A percentile compares a stretch with the other conserved stretches of the same genome.
Evolutionary conservation across 2,888 invertebrate genomes (phyloP).

Genomic region (Agrilus cyanescens): DNA sequence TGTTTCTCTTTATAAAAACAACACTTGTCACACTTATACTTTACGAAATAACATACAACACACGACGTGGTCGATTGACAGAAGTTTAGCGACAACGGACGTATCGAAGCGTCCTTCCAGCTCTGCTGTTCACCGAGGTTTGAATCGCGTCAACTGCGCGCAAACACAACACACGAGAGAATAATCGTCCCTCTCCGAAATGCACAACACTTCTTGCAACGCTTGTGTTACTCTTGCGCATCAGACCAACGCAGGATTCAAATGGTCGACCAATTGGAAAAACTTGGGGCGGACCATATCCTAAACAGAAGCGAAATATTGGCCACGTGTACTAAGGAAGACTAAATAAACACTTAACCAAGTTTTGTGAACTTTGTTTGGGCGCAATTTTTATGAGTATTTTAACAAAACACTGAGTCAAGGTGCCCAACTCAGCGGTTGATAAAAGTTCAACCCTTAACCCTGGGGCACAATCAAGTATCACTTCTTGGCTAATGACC

Average conservation of each 20-base stretch:
- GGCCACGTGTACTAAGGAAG: slow-evolving; percentile 22
- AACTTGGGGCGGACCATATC: slow-evolving; percentile 27
- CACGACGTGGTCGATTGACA: no score
- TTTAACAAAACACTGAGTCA: no score
- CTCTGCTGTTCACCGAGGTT: slow-evolving; percentile 19
- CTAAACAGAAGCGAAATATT: slow-evolving; percentile 31
- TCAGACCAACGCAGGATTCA: slow-evolving; percentile 18
- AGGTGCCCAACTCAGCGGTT: no score
- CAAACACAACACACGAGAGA: slow-evolving; percentile 6
- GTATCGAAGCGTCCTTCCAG: slow-evolving; percentile 19
- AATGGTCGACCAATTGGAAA: slow-evolving; percentile 24
- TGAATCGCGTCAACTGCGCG: slow-evolving; percentile 15
- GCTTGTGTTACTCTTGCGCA: slow-evolving; percentile 8
- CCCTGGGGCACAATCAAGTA: no score
- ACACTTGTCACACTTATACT: slow-evolving; percentile 7
- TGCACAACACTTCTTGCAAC: no score
- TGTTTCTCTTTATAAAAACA: slow-evolving; percentile 3
- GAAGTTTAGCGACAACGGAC: no score
- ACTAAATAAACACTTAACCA: slow-evolving; percentile 11
- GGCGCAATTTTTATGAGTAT: no score
- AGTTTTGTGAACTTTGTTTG: no score
- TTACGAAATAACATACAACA: no score
- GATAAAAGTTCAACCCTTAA: no score
- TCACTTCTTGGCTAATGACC: no score
- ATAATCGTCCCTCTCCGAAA: slow-evolving; percentile 9